Evolutionary conservation across 2,888 invertebrate species (phyloP).

Genomic region (Uloborus plumipes): DNA sequence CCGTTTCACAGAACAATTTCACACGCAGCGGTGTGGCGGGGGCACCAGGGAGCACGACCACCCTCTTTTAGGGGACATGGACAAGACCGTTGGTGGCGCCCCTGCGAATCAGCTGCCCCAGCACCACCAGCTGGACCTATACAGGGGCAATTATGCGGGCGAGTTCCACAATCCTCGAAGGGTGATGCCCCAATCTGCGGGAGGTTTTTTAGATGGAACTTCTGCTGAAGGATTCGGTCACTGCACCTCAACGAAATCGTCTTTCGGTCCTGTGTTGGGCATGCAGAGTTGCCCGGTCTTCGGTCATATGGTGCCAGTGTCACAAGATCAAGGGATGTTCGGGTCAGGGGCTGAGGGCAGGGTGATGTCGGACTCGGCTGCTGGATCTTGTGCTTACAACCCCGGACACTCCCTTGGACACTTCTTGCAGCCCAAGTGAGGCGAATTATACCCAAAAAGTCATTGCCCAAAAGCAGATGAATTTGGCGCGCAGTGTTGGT

Average conservation of each 20-base stretch:
- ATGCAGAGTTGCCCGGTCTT: constrained; percentile 64
- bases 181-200: constrained; percentile 11
- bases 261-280: constrained; percentile 30
- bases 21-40: constrained; percentile 33
- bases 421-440: constrained; percentile 59
- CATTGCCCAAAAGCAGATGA: neutral
- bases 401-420: constrained; percentile 57
- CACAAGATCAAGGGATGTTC: constrained; percentile 59
- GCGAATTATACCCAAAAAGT: neutral
- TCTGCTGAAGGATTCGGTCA: constrained; percentile 42
- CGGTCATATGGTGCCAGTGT: constrained; percentile 55
- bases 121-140: constrained; percentile 44
- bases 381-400: constrained; percentile 61
- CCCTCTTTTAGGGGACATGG: constrained; percentile 38
- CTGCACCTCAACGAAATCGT: constrained; percentile 50
- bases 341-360: constrained; percentile 21
- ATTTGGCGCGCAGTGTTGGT: neutral
- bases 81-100: constrained; percentile 35
- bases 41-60: constrained; percentile 53
- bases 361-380: constrained; percentile 18
- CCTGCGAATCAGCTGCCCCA: constrained; percentile 26
- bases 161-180: constrained; percentile 40
- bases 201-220: constrained; percentile 32
- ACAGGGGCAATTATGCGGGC: constrained; percentile 37
- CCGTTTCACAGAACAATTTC: constrained; percentile 47